A percentile compares a stretch with the other conserved stretches of the same genome.
Evolutionary conservation across 2,797 vertebrate species (phyloP).

Genomic region (Taenioides sp.): DNA sequence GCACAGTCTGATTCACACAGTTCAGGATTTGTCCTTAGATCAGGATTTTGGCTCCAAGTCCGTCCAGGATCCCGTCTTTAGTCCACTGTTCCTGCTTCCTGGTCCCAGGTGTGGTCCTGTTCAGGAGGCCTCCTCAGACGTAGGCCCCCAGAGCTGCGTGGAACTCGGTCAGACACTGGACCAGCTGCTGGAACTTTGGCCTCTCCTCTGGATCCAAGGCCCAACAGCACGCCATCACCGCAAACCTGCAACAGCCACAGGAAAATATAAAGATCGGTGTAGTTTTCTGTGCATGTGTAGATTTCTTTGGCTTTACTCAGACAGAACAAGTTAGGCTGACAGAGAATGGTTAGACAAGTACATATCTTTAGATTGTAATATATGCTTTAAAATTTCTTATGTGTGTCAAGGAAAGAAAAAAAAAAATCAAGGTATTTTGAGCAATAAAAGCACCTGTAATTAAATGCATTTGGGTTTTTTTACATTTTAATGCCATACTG

Average conservation of each 20-base stretch:
- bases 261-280: not conserved
- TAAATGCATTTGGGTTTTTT: too few species aligned
- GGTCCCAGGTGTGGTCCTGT: conserved; percentile 30
- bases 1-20: conserved; percentile 78
- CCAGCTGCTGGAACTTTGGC: conserved; percentile 98
- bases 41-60: not conserved
- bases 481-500: too few species aligned
- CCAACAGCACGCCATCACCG: conserved; percentile 99
- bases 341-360: too few species aligned
- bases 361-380: too few species aligned
- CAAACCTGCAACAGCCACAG: conserved; percentile 81
- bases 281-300: not conserved
- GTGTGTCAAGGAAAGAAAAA: not conserved
- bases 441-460: too few species aligned
- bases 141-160: conserved; percentile 96
- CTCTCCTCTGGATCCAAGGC: conserved; percentile 96
- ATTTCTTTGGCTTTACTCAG: not conserved
- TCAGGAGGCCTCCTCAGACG: conserved; percentile 81
- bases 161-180: conserved; percentile 98
- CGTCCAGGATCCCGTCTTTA: conserved; percentile 12
- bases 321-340: not conserved
- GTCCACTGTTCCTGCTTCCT: conserved; percentile 46
- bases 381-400: not conserved
- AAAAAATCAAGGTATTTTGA: not conserved
- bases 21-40: conserved; percentile 55